A percentile compares a stretch with the other conserved stretches of the same genome.
phyloP scores from a whole-genome alignment of 2,797 vertebrate genomes.

The Macropodus opercularis region DNA sequence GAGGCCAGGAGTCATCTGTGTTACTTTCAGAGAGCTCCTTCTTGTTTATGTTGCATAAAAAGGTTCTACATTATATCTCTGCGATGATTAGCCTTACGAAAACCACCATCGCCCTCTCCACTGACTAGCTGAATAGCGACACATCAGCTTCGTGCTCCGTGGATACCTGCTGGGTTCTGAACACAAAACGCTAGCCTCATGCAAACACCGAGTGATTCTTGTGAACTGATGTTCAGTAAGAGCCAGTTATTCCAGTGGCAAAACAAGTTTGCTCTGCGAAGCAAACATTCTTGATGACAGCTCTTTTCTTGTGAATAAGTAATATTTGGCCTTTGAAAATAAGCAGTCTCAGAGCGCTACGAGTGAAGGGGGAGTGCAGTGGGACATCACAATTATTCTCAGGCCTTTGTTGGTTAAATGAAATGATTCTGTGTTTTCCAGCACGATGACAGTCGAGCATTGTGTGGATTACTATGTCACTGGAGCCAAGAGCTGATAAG shows the following conservation, averaged over 20 bases:
- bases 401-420: conserved; percentile 69
- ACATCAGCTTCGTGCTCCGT: conserved; percentile 14
- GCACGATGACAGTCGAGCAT: conserved; percentile 65
- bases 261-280: conserved; percentile 10
- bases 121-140: conserved; percentile 8
- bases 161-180: conserved; percentile 39
- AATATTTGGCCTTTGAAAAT: conserved; percentile 56
- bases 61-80: conserved; percentile 19
- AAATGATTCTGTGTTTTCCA: conserved; percentile 70
- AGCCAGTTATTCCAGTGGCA: conserved; percentile 21
- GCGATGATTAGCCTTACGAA: conserved; percentile 25
- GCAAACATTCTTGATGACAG: conserved; percentile 23
- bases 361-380: conserved; percentile 19
- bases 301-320: conserved; percentile 34
- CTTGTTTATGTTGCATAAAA: conserved; percentile 5
- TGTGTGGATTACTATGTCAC: conserved; percentile 79
- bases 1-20: conserved; percentile 32
- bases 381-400: conserved; percentile 55
- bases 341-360: conserved; percentile 34
- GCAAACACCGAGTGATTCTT: conserved; percentile 18
- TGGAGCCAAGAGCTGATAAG: conserved; percentile 78
- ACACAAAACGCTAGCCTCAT: conserved; percentile 14
- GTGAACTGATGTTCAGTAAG: conserved; percentile 10
- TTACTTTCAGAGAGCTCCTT: conserved; percentile 35
- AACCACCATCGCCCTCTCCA: conserved; percentile 26